These are phyloP conservation scores for Anhinga rufa DNA, from an alignment of 2,113 vertebrate genomes.

Conservation along the genomic window DNA sequence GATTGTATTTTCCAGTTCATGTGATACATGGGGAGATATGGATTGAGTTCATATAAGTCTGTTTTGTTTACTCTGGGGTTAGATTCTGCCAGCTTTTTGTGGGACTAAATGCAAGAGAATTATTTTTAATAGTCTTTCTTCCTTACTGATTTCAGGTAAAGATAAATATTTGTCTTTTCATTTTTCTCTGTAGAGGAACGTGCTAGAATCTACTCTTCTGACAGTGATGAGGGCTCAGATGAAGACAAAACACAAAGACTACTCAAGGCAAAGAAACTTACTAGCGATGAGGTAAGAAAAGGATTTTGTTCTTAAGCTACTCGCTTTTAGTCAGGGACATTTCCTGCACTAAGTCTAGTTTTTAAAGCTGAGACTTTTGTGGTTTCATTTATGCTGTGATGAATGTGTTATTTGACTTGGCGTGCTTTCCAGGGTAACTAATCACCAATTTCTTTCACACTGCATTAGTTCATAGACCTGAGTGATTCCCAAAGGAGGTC, in stretches of 20 bases:
- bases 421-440: not conserved
- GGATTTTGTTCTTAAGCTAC: not conserved
- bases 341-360: not conserved
- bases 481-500: not conserved
- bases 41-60: not conserved
- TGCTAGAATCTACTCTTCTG: constrained; percentile 96
- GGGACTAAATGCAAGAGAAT: not conserved
- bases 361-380: not conserved
- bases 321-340: not conserved
- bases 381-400: not conserved
- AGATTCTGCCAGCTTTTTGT: not conserved
- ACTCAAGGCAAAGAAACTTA: constrained; percentile 96
- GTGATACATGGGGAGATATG: fast-evolving
- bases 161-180: not conserved
- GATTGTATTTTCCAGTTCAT: not conserved
- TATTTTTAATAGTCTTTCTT: not conserved
- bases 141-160: not conserved
- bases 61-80: not conserved
- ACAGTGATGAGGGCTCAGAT: constrained; percentile 97
- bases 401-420: not conserved
- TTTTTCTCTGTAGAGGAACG: constrained; percentile 84
- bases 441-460: not conserved
- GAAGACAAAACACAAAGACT: constrained; percentile 92
- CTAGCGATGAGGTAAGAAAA: constrained; percentile 88
- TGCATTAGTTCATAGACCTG: not conserved